Evolutionary conservation across 2,888 invertebrate species (phyloP).

Genomic region (Autographa pulchrina): DNA sequence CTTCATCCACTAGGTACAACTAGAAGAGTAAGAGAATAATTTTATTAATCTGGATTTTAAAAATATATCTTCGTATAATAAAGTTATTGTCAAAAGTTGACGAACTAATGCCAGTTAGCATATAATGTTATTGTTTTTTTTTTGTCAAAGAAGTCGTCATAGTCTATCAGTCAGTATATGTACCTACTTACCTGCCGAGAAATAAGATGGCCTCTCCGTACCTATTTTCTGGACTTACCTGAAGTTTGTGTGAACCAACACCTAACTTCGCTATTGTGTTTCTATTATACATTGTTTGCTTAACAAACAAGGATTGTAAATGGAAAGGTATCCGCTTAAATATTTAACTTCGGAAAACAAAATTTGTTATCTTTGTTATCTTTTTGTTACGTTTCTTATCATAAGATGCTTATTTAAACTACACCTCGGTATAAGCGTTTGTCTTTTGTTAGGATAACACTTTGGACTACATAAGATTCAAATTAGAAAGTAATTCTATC

Average conservation of each 20-base stretch:
- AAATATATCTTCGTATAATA: too few species aligned
- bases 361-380: constrained; percentile 50
- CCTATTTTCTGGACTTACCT: background rate
- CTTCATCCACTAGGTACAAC: too few species aligned
- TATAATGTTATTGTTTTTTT: too few species aligned
- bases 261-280: background rate
- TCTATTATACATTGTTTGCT: background rate
- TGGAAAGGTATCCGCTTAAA: constrained; percentile 26
- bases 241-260: background rate
- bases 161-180: too few species aligned
- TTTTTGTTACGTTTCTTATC: constrained; percentile 9
- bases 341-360: constrained; percentile 32
- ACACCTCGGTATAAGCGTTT: background rate
- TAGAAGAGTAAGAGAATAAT: too few species aligned
- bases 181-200: too few species aligned
- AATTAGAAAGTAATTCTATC: too few species aligned
- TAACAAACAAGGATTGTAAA: constrained; percentile 35
- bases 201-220: background rate
- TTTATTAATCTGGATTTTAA: too few species aligned
- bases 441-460: background rate
- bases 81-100: too few species aligned
- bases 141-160: too few species aligned
- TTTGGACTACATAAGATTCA: background rate
- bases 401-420: background rate
- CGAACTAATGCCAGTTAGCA: too few species aligned